Conservation (phyloP, 2,888 invertebrate species). For the Pedicia rivosa region DNA sequence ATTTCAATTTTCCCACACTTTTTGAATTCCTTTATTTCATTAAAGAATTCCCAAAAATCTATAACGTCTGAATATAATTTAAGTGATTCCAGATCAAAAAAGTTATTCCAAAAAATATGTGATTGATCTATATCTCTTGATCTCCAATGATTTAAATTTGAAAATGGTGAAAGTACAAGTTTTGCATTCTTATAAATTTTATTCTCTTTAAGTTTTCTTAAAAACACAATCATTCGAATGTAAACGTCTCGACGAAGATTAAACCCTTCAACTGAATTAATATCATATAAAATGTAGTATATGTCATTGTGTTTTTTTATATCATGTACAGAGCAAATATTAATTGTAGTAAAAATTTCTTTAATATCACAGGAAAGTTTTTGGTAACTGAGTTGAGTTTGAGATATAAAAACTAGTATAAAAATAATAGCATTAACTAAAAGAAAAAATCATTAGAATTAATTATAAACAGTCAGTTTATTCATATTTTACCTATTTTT, state of each 20-base stretch:
- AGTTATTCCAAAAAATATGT: constrained; percentile 61
- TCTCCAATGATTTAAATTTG: constrained; percentile 80
- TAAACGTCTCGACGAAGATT: constrained; percentile 94
- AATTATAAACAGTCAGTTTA: no score
- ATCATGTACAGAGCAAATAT: no score
- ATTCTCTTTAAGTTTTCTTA: constrained; percentile 45
- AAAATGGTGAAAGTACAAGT: constrained; percentile 86
- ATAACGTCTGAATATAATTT: constrained; percentile 66
- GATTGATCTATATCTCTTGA: constrained; percentile 38
- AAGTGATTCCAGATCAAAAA: constrained; percentile 72
- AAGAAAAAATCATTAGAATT: no score
- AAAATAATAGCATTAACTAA: no score
- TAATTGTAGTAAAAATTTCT: no score
- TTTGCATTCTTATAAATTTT: constrained; percentile 35
- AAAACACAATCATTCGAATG: constrained; percentile 75
- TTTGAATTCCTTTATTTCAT: constrained; percentile 32
- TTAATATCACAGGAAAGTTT: no score
- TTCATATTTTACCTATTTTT: no score
- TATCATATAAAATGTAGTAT: constrained; percentile 86
- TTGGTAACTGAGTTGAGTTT: no score
- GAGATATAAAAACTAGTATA: no score
- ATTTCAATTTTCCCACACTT: constrained; percentile 32
- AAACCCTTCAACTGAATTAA: constrained; percentile 93
- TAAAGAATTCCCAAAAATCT: constrained; percentile 68
- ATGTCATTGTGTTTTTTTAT: no score